Base-by-base conservation (phyloP, 2,113 vertebrate genomes). In the Aphelocoma coerulescens region DNA sequence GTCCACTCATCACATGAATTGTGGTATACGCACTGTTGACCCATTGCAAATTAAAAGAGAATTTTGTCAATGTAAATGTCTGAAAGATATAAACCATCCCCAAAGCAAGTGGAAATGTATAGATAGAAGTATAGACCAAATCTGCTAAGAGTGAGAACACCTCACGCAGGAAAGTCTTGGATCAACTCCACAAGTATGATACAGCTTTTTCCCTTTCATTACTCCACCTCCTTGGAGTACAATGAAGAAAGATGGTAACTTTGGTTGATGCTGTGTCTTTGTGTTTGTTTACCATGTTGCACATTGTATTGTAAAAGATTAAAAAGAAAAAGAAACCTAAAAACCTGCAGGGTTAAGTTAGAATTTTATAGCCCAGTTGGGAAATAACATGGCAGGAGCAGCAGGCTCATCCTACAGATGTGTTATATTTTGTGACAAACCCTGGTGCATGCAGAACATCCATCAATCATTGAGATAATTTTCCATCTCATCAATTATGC, bases 401-500 rank as follows among this genome's bases (percentile, higher is more conserved):
- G 66, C 41, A 91, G 86, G 51, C 69, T 94, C 54, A 90, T 96
- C 92, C 90, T 93, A 96, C 90, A 85, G 84, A 95, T 48, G 44
- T 71, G 69, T 96, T 93, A 72, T 93, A 95, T 96, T 96, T 96
- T 94, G 95, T 89, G 91, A 95, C 95, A 96, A 93, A 96, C 90
- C 78, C 77, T 78, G 54, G 65, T 95, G 88, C 88, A 13, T 92
- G 88, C 93, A 95, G 95, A 97, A 92, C 88, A 93, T 86, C 96
- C 96, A 97, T 97, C 96, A 97, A 96, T 97, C 96, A 97, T 89
- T 2, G 23, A 97, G 95, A 97, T 97, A 95, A 97, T 97, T 97
- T 97, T 97, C 96, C 97, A 97, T 97, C 97, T 97, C 96, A 97
- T 97, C 95, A 97, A 96, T 97, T 97, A 97, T 97, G 96, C 95